phyloP scores from a whole-genome alignment of 2,888 invertebrate genomes.

The Ennomos fuscantarius region DNA sequence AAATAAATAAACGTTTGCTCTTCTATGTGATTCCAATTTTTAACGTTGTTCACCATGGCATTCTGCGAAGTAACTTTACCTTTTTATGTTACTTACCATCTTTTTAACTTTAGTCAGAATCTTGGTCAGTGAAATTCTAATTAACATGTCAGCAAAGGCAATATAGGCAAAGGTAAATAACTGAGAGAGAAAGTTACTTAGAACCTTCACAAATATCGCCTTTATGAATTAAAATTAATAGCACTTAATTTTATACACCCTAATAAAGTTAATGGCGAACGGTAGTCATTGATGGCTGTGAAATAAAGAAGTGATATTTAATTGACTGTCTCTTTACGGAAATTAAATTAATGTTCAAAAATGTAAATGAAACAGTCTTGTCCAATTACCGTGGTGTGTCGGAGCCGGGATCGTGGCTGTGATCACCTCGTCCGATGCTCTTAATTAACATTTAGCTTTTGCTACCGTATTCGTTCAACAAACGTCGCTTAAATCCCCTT shows the following conservation, averaged over 20 bases:
- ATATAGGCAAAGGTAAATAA: constrained; percentile 50
- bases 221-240: constrained; percentile 41
- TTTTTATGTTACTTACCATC: constrained; percentile 42
- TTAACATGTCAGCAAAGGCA: constrained; percentile 53
- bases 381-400: constrained; percentile 63
- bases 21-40: constrained; percentile 9
- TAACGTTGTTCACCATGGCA: constrained; percentile 2
- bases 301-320: constrained; percentile 47
- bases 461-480: constrained; percentile 67
- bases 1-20: constrained; percentile 14
- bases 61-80: constrained; percentile 1
- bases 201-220: constrained; percentile 42
- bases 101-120: constrained; percentile 54
- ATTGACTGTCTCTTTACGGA: constrained; percentile 56
- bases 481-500: constrained; percentile 58
- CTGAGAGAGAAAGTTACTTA: constrained; percentile 60
- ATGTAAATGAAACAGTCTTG: constrained; percentile 62
- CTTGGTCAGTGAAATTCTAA: constrained; percentile 62
- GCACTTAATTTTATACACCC: constrained; percentile 45
- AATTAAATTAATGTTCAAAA: constrained; percentile 55
- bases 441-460: constrained; percentile 78
- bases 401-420: constrained; percentile 53
- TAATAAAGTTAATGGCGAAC: constrained; percentile 48
- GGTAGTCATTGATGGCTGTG: constrained; percentile 37
- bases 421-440: constrained; percentile 73